Evolutionary conservation across 2,797 vertebrate genomes (phyloP).

Genomic region (Typhlichthys eigenmanni): DNA sequence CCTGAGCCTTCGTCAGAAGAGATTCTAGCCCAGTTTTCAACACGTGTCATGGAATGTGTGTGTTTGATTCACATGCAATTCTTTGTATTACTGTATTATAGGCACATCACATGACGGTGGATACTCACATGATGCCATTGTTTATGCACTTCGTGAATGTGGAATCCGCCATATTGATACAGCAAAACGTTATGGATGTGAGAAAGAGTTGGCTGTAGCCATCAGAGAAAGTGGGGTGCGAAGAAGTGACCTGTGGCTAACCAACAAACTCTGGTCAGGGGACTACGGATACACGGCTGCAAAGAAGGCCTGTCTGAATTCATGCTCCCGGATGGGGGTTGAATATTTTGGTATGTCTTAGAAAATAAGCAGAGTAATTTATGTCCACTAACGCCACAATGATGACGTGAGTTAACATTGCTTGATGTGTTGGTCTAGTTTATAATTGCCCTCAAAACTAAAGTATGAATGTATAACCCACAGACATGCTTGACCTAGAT

Average conservation of each 20-base stretch:
- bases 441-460: neutral
- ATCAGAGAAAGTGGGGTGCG: constrained; percentile 71
- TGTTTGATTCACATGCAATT: too few relatives aligned
- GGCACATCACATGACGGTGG: constrained; percentile 79
- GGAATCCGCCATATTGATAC: constrained; percentile 80
- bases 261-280: constrained; percentile 79
- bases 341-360: constrained; percentile 74
- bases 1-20: too few relatives aligned
- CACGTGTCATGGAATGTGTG: too few relatives aligned
- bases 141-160: constrained; percentile 76
- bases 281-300: constrained; percentile 76
- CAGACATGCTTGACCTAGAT: too few relatives aligned
- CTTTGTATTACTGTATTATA: constrained; percentile 23
- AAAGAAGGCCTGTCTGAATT: constrained; percentile 73
- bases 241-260: constrained; percentile 78
- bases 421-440: too few relatives aligned
- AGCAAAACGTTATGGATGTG: constrained; percentile 78
- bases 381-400: neutral
- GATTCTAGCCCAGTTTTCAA: too few relatives aligned
- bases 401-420: neutral
- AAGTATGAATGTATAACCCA: too few relatives aligned
- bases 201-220: constrained; percentile 70
- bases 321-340: constrained; percentile 72
- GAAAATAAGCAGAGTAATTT: neutral
- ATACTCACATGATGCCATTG: constrained; percentile 76